phyloP scores from a whole-genome alignment of 2,113 vertebrate genomes.

The Xenus cinereus region DNA sequence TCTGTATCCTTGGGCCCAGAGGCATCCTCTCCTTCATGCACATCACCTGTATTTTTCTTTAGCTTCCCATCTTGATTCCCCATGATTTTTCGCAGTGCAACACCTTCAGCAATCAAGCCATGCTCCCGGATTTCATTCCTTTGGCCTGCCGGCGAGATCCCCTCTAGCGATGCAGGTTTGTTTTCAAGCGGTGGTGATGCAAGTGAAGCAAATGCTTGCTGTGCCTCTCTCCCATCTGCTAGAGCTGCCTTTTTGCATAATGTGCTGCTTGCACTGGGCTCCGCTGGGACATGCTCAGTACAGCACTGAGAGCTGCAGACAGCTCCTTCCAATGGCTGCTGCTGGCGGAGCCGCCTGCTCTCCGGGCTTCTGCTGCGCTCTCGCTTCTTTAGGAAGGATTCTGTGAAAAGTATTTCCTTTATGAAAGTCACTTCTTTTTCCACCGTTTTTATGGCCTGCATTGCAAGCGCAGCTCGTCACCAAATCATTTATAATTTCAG shows the following conservation, averaged over 20 bases:
- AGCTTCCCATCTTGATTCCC: conserved; percentile 97
- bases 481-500: background rate
- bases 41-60: conserved; percentile 80
- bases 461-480: background rate
- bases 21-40: conserved; percentile 80
- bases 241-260: conserved; percentile 79
- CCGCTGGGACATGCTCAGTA: conserved; percentile 79
- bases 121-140: conserved; percentile 49
- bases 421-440: conserved; percentile 77
- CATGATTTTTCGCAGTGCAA: conserved; percentile 78
- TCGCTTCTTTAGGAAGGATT: conserved; percentile 72
- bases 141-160: conserved; percentile 32
- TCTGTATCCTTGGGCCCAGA: conserved; percentile 83
- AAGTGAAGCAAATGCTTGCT: conserved; percentile 69
- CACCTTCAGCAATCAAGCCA: conserved; percentile 80
- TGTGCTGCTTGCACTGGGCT: conserved; percentile 76
- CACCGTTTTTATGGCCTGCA: conserved; percentile 76
- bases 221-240: conserved; percentile 77
- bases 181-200: conserved; percentile 74
- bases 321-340: conserved; percentile 76
- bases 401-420: conserved; percentile 75
- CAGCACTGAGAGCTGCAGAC: conserved; percentile 66
- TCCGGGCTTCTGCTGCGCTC: conserved; percentile 33
- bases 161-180: conserved; percentile 65
- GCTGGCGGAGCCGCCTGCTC: conserved; percentile 39